A percentile compares a stretch with the other conserved stretches of the same genome.
phyloP scores from a whole-genome alignment of 2,888 invertebrate genomes.

The Cantharis rustica region DNA sequence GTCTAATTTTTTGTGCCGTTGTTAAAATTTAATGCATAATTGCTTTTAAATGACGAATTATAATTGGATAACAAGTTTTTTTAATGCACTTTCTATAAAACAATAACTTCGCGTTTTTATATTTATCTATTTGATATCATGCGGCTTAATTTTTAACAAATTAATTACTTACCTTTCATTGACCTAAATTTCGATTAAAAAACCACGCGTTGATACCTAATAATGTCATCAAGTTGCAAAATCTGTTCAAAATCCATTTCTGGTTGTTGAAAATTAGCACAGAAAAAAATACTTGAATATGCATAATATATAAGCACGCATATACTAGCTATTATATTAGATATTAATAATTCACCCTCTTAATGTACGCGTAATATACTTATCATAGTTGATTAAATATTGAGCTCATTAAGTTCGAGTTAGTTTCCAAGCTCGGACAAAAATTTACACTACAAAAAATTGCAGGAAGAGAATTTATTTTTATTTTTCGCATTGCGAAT shows the following conservation, averaged over 20 bases:
- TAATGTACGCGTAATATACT: neutral
- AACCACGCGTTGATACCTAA: neutral
- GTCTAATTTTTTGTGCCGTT: neutral
- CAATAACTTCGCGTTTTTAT: neutral
- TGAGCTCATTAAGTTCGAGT: neutral
- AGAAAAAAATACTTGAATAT: too few species aligned
- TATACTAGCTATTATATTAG: neutral
- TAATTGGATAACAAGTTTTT: neutral
- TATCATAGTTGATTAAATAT: neutral
- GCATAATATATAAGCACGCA: too few species aligned
- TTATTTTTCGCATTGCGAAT: neutral
- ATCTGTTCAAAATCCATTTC: neutral
- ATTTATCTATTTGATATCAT: neutral
- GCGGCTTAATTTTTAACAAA: neutral
- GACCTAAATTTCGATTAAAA: neutral
- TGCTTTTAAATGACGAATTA: neutral
- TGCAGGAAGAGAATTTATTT: neutral
- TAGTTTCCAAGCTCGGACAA: neutral
- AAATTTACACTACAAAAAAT: neutral
- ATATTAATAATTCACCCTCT: neutral
- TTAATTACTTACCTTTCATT: neutral
- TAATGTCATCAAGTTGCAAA: neutral
- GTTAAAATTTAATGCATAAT: neutral
- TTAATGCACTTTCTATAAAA: neutral
- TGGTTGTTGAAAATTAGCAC: neutral